phyloP scores from a whole-genome alignment of 1,140 invertebrate genomes.

The Pseudomyrmex pallidus region DNA sequence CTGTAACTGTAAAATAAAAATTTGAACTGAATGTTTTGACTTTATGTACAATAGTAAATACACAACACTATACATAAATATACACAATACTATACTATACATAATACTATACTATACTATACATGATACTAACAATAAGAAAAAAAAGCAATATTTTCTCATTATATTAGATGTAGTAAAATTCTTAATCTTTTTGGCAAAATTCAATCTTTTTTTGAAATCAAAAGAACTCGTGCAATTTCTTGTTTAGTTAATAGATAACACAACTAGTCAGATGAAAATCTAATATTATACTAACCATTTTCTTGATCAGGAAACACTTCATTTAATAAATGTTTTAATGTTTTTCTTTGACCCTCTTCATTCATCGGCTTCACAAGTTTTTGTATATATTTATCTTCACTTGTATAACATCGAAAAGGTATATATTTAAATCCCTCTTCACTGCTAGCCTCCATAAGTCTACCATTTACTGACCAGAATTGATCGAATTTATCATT shows the following conservation, averaged over 20 bases:
- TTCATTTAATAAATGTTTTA: constrained; percentile 90
- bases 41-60: too few relatives aligned
- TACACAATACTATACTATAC: neutral
- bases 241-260: too few relatives aligned
- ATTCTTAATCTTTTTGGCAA: too few relatives aligned
- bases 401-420: constrained; percentile 94
- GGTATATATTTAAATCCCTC: constrained; percentile 97
- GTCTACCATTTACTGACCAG: constrained; percentile 97
- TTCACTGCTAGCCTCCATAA: constrained; percentile 94
- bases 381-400: constrained; percentile 90
- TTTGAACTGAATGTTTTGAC: too few relatives aligned
- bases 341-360: constrained; percentile 90
- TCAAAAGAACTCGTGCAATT: too few relatives aligned
- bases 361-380: constrained; percentile 91
- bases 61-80: neutral
- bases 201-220: too few relatives aligned
- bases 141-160: too few relatives aligned
- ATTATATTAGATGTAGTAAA: too few relatives aligned
- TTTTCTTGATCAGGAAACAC: constrained; percentile 88
- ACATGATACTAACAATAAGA: too few relatives aligned
- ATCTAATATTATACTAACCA: constrained; percentile 75
- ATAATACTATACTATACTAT: neutral
- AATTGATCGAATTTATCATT: constrained; percentile 99
- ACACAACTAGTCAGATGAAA: too few relatives aligned
- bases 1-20: constrained; percentile 87